phyloP scores from a whole-genome alignment of 2,113 vertebrate species.

The Aegithalos caudatus region DNA sequence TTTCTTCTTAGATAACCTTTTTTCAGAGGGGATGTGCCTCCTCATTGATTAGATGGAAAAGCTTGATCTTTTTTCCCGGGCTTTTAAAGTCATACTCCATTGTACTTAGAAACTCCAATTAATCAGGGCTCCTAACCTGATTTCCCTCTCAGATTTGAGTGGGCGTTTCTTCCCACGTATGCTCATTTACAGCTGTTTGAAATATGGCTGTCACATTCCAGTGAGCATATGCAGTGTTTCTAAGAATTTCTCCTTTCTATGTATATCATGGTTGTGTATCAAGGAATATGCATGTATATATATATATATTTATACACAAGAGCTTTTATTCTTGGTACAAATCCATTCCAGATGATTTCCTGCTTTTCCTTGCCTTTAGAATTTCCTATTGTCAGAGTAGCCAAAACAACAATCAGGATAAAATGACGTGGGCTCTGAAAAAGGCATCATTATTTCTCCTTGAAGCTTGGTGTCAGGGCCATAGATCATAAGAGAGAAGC shows the following conservation, averaged over 20 bases:
- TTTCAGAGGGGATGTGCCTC: background rate
- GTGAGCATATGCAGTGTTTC: background rate
- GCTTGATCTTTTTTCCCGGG: background rate
- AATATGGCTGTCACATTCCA: background rate
- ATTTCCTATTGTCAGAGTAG: background rate
- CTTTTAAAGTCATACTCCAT: background rate
- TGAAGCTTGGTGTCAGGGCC: conserved; percentile 41
- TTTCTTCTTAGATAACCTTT: background rate
- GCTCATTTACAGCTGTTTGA: background rate
- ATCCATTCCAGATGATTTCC: background rate
- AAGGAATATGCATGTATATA: background rate
- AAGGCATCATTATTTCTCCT: conserved; percentile 62
- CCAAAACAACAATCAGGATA: conserved; percentile 15
- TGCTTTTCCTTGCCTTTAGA: background rate
- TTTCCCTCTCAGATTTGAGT: background rate
- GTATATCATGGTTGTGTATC: background rate
- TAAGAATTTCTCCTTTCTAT: background rate
- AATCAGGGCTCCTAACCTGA: background rate
- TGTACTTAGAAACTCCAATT: background rate
- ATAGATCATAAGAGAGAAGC: conserved; percentile 57
- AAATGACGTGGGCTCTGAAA: conserved; percentile 24
- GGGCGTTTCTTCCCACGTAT: background rate
- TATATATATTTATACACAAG: background rate
- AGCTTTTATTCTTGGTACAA: background rate
- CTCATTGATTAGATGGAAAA: background rate